Conservation (phyloP, 2,797 vertebrate genomes). For the Phoebastria nigripes region DNA sequence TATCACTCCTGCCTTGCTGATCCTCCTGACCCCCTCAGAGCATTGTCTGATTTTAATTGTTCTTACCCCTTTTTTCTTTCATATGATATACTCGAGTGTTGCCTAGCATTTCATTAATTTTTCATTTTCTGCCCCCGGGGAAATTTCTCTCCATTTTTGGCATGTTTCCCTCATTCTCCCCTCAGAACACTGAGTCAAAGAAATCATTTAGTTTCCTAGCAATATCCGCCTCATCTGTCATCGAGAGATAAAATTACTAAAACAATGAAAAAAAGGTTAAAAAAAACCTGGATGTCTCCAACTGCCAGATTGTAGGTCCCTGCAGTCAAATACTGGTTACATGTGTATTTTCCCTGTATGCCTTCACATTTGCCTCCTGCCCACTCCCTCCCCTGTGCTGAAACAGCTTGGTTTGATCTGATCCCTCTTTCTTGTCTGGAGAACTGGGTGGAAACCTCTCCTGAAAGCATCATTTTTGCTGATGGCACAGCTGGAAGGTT, state of each 20-base stretch:
- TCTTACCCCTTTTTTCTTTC: neutral
- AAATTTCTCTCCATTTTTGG: slow-evolving; percentile 60
- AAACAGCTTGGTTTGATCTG: neutral
- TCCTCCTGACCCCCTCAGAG: neutral
- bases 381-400: neutral
- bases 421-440: neutral
- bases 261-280: slow-evolving; percentile 61
- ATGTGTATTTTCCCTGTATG: slow-evolving; percentile 3
- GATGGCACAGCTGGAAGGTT: neutral
- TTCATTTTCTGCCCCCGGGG: slow-evolving; percentile 60
- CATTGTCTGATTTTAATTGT: slow-evolving; percentile 18
- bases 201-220: slow-evolving; percentile 66
- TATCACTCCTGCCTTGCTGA: neutral
- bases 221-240: slow-evolving; percentile 70
- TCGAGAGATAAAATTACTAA: slow-evolving; percentile 68
- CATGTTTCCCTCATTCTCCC: slow-evolving; percentile 40
- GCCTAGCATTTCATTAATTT: slow-evolving; percentile 62
- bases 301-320: slow-evolving; percentile 21
- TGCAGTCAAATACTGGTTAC: neutral
- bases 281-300: slow-evolving; percentile 26
- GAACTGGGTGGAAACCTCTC: neutral
- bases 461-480: neutral
- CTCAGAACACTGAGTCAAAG: slow-evolving; percentile 53
- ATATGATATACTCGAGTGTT: slow-evolving; percentile 41
- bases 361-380: neutral